Conservation (phyloP, 2,797 vertebrate species). For the Xiphophorus birchmanni region DNA sequence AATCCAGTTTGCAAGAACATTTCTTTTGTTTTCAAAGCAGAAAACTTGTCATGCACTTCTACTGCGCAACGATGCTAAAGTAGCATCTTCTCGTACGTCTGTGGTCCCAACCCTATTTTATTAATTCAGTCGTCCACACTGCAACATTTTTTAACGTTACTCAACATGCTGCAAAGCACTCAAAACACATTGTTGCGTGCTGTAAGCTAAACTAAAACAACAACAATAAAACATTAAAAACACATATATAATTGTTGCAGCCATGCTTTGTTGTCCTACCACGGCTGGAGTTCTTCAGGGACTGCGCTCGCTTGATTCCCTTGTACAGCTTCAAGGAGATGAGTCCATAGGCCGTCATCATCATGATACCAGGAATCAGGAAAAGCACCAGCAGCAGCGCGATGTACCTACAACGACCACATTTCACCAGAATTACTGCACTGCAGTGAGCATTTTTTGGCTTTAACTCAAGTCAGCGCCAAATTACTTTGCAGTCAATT, state of each 20-base stretch:
- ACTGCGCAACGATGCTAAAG: neutral
- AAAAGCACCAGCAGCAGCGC: constrained; percentile 93
- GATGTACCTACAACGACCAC: constrained; percentile 85
- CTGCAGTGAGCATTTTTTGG: neutral
- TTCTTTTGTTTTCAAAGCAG: neutral
- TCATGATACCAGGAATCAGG: constrained; percentile 93
- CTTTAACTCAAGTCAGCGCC: neutral
- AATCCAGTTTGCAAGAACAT: neutral
- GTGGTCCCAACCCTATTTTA: neutral
- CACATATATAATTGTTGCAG: neutral
- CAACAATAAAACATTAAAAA: neutral
- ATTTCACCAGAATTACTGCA: neutral
- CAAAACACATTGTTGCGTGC: neutral
- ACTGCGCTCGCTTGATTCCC: constrained; percentile 91
- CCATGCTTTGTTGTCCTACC: constrained; percentile 74
- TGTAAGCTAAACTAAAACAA: neutral
- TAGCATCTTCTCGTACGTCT: neutral
- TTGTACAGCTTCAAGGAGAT: constrained; percentile 95
- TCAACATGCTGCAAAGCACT: neutral
- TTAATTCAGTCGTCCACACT: neutral
- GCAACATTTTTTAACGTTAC: neutral
- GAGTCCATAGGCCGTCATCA: constrained; percentile 93
- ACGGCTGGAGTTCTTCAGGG: constrained; percentile 84
- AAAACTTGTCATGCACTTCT: neutral
- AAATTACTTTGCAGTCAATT: neutral